Conservation (phyloP, 2,888 invertebrate genomes). For the Morpho deidamia region DNA sequence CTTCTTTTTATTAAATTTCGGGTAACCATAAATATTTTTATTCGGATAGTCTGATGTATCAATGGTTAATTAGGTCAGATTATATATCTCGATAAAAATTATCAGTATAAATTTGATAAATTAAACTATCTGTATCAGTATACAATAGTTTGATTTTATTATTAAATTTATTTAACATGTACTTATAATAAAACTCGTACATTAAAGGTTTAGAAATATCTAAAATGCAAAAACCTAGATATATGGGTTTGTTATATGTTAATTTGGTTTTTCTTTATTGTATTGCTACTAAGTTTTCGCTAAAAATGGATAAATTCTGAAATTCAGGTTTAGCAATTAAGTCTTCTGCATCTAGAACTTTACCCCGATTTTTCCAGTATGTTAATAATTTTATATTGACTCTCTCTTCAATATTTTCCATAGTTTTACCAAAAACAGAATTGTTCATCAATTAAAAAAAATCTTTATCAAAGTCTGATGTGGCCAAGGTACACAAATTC, state of each 20-base stretch:
- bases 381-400: constrained; percentile 37
- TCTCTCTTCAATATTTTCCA: constrained; percentile 39
- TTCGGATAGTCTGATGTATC: constrained; percentile 33
- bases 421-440: constrained; percentile 42
- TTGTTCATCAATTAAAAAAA: constrained; percentile 50
- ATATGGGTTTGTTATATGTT: constrained; percentile 26
- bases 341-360: constrained; percentile 29
- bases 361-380: constrained; percentile 34
- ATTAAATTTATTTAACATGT: constrained; percentile 22
- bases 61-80: constrained; percentile 20
- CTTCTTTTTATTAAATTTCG: constrained; percentile 31
- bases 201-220: constrained; percentile 27
- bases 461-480: constrained; percentile 43
- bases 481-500: constrained; percentile 31
- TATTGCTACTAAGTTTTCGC: constrained; percentile 36
- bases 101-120: constrained; percentile 27
- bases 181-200: constrained; percentile 28
- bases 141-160: constrained; percentile 12
- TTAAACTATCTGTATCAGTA: constrained; percentile 25
- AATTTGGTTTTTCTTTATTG: constrained; percentile 22
- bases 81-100: constrained; percentile 30
- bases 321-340: constrained; percentile 35
- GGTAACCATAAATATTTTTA: constrained; percentile 32
- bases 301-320: constrained; percentile 35
- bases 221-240: constrained; percentile 26